Percentiles rank a stretch among this genome's conserved stretches.
phyloP scores from a whole-genome alignment of 2,113 vertebrate species.

The Bostrychus sinensis region DNA sequence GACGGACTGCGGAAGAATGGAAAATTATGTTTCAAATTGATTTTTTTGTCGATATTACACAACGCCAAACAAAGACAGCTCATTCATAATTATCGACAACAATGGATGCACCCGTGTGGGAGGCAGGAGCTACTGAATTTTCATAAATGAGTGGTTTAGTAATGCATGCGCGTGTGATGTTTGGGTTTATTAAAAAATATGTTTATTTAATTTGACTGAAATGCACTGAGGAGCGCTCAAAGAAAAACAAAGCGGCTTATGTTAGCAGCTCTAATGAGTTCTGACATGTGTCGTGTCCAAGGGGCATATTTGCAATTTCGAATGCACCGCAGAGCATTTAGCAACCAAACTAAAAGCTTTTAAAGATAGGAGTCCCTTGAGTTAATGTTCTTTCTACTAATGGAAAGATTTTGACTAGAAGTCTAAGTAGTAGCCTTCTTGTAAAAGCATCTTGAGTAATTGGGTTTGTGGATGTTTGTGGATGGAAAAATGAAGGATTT shows the following conservation, averaged over 20 bases:
- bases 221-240: background rate
- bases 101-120: background rate
- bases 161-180: background rate
- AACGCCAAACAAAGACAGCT: background rate
- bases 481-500: no score
- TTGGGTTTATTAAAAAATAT: background rate
- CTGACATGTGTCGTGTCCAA: background rate
- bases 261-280: background rate
- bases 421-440: no score
- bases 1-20: background rate
- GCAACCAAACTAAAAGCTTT: background rate
- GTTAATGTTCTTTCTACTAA: no score
- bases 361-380: background rate
- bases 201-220: background rate
- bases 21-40: background rate
- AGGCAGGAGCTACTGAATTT: background rate
- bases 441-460: no score
- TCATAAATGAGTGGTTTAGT: background rate
- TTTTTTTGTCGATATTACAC: background rate
- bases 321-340: no score
- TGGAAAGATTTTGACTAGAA: no score
- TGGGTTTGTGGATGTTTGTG: no score
- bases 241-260: background rate
- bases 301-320: background rate
- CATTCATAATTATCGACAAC: background rate